phyloP scores from a whole-genome alignment of 2,888 invertebrate species.

The Netelia fuscicornis region DNA sequence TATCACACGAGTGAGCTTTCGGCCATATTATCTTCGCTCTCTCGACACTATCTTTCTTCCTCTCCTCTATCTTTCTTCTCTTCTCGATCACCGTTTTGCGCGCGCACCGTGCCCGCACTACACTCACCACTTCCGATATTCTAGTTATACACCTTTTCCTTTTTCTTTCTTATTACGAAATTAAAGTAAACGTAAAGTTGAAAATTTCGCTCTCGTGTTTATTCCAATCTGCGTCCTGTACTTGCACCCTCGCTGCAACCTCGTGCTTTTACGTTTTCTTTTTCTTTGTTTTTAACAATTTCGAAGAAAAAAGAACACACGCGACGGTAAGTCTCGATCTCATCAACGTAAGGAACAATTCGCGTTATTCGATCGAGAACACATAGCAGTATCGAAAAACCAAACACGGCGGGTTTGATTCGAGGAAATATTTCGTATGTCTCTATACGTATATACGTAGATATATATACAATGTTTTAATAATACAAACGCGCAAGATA shows the following conservation, averaged over 20 bases:
- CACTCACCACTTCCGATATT: constrained; percentile 1
- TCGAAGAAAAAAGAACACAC: background rate
- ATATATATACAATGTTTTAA: constrained; percentile 2
- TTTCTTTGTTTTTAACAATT: background rate
- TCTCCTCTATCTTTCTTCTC: background rate
- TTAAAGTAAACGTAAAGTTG: background rate
- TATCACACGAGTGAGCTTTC: constrained; percentile 47
- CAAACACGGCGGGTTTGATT: background rate
- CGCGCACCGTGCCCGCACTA: constrained; percentile 5
- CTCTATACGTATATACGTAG: background rate
- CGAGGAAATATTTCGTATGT: background rate
- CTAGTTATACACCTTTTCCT: background rate
- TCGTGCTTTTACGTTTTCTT: too few relatives aligned
- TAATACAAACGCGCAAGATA: constrained; percentile 23
- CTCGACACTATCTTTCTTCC: background rate
- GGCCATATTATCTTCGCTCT: constrained; percentile 11
- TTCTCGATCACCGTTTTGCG: background rate
- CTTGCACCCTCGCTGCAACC: background rate
- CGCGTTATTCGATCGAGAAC: constrained; percentile 8
- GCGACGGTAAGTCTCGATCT: background rate
- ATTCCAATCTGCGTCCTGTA: background rate
- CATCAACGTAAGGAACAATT: background rate
- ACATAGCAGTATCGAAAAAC: background rate
- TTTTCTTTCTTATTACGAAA: background rate
- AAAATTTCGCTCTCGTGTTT: background rate